Conservation (phyloP, 1,140 invertebrate species). For the Andrena cerasifolii region DNA sequence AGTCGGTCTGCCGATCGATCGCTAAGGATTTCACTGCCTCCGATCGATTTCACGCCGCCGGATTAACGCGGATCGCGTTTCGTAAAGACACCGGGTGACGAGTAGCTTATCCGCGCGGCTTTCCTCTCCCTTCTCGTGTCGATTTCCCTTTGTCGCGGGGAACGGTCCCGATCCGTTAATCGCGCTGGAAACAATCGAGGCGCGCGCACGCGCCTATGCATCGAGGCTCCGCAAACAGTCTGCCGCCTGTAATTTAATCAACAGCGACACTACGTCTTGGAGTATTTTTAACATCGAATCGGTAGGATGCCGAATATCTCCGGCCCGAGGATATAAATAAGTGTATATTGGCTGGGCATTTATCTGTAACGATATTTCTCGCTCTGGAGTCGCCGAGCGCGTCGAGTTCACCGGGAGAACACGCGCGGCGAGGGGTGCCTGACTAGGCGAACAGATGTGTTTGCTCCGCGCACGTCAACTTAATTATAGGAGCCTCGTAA, state of each 20-base stretch:
- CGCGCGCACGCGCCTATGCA: background rate
- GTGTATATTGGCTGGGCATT: background rate
- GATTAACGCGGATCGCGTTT: background rate
- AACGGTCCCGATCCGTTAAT: too few relatives aligned
- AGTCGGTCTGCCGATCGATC: background rate
- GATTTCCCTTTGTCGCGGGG: background rate
- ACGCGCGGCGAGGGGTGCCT: too few relatives aligned
- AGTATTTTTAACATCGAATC: conserved; percentile 45
- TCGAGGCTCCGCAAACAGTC: background rate
- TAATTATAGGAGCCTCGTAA: background rate
- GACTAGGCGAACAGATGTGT: too few relatives aligned
- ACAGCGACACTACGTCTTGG: background rate
- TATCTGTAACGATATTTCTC: conserved; percentile 11
- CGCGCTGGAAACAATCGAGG: background rate
- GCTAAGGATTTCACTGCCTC: too few relatives aligned
- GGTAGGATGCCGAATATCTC: background rate
- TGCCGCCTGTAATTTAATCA: conserved; percentile 1
- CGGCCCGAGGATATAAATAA: conserved; percentile 17
- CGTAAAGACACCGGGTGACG: background rate
- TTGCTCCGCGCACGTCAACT: background rate
- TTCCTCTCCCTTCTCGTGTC: background rate
- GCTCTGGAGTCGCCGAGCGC: background rate
- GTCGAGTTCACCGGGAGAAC: background rate
- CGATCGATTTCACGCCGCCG: background rate
- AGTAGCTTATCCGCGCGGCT: background rate